Conservation (phyloP, 2,113 vertebrate genomes). For the Acanthisitta chloris region DNA sequence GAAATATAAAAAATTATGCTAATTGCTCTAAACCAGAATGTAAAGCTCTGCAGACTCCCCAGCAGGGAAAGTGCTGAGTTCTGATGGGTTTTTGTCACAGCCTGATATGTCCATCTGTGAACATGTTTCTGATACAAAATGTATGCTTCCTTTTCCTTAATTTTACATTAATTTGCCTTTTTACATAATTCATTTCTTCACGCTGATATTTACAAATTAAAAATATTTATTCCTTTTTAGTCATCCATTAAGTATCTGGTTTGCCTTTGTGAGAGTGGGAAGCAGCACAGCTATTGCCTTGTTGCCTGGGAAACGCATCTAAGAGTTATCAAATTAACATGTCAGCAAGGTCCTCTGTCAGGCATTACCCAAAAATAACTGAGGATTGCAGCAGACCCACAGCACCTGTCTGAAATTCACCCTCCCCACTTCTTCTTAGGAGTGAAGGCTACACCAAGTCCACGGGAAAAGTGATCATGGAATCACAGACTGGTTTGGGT, state of each 20-base stretch:
- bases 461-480: neutral
- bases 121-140: neutral
- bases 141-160: neutral
- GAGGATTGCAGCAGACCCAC: neutral
- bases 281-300: neutral
- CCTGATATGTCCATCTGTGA: neutral
- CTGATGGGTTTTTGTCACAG: neutral
- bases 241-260: neutral
- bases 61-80: neutral
- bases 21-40: neutral
- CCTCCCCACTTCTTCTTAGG: neutral
- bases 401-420: neutral
- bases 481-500: neutral
- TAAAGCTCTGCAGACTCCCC: neutral
- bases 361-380: neutral
- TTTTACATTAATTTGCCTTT: neutral
- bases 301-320: neutral
- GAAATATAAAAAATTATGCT: neutral
- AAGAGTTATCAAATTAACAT: neutral
- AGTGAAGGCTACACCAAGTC: neutral
- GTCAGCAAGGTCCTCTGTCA: neutral
- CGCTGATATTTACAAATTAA: neutral
- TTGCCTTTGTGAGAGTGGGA: neutral
- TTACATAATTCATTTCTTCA: neutral
- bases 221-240: neutral